Percentiles rank a stretch among this genome's conserved stretches.
Evolutionary conservation across 2,888 invertebrate species (phyloP).

Genomic region (Griposia aprilina): DNA sequence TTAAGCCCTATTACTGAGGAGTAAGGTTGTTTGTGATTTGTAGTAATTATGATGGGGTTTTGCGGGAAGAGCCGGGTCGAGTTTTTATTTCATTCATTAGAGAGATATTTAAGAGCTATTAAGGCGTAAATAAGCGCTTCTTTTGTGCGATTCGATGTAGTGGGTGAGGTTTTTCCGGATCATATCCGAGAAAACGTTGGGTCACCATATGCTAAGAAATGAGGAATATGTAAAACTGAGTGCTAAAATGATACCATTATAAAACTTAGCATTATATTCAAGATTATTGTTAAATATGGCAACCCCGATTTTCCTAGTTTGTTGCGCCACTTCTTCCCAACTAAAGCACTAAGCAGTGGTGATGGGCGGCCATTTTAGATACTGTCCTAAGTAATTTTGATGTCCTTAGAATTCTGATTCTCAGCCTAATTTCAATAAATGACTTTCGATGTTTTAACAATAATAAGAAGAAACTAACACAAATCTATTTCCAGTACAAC

Average conservation of each 20-base stretch:
- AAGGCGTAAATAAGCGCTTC: slow-evolving; percentile 76
- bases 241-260: background rate
- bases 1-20: slow-evolving; percentile 56
- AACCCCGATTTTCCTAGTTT: background rate
- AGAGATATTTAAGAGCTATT: slow-evolving; percentile 80
- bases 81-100: slow-evolving; percentile 81
- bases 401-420: no score
- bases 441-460: background rate
- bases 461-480: background rate
- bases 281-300: background rate
- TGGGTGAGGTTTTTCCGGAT: slow-evolving; percentile 43
- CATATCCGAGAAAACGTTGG: slow-evolving; percentile 22
- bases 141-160: slow-evolving; percentile 53
- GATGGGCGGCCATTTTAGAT: background rate
- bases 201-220: background rate
- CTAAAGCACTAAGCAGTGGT: background rate
- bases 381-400: background rate
- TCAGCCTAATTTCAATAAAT: background rate
- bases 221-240: background rate
- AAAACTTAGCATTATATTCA: background rate
- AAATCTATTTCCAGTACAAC: background rate
- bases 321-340: no score
- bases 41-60: slow-evolving; percentile 55
- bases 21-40: slow-evolving; percentile 63
- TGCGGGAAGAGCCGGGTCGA: slow-evolving; percentile 63